Evolutionary conservation across 2,888 invertebrate species (phyloP).

Genomic region (Oscheius myriophilus): DNA sequence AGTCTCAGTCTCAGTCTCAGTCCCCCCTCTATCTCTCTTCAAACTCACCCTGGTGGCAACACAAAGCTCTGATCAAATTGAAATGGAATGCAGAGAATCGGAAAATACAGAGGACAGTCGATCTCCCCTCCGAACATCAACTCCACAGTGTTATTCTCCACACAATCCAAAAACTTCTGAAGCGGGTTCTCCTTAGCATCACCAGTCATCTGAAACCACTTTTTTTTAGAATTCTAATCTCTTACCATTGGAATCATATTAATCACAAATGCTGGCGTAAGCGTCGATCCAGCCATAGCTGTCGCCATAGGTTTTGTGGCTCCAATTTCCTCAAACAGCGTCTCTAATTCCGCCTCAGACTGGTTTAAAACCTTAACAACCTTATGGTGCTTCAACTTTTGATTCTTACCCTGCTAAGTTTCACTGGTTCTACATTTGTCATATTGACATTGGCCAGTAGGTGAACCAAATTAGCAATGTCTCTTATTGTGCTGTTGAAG

Average conservation of each 20-base stretch:
- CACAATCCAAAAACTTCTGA: background rate
- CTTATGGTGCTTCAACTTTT: background rate
- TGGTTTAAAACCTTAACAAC: constrained; percentile 3
- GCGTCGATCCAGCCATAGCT: constrained; percentile 15
- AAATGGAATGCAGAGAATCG: background rate
- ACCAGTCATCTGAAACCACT: background rate
- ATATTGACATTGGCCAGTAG: constrained; percentile 35
- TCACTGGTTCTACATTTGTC: constrained; percentile 7
- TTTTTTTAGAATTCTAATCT: background rate
- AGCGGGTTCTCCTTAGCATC: background rate
- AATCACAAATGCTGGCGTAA: constrained; percentile 10
- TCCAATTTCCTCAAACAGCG: constrained; percentile 10
- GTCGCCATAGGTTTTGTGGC: background rate
- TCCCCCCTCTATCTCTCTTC: background rate
- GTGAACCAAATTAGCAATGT: constrained; percentile 45
- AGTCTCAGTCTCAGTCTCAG: too few relatives aligned
- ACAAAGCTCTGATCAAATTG: background rate
- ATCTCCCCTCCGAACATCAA: too few relatives aligned
- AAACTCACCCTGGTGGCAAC: background rate
- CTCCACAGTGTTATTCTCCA: too few relatives aligned
- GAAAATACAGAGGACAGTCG: background rate
- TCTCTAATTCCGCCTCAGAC: background rate
- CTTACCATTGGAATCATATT: constrained; percentile 3
- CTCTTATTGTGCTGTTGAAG: constrained; percentile 39
- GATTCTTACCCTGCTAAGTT: constrained; percentile 13